Evolutionary conservation across 2,888 invertebrate genomes (phyloP).

Genomic region (Limnephilus auricula): DNA sequence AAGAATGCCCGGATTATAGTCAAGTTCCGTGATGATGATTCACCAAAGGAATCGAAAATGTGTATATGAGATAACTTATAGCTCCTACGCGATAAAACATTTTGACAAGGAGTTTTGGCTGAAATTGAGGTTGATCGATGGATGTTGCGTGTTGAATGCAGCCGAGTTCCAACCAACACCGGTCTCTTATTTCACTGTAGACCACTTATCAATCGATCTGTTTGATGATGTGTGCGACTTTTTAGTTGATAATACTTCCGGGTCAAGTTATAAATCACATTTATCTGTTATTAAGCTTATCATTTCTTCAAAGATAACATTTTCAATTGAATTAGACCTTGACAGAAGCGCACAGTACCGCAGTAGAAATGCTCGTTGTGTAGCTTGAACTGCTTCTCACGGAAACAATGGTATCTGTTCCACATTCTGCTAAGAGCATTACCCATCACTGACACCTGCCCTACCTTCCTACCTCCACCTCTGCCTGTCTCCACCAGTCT

Average conservation of each 20-base stretch:
- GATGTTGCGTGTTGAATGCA: neutral
- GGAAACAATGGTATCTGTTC: conserved; percentile 8
- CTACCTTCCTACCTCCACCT: neutral
- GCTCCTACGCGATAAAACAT: neutral
- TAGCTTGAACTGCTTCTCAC: neutral
- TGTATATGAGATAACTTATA: neutral
- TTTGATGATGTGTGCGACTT: neutral
- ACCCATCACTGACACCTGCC: neutral
- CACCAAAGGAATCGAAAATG: too few species aligned
- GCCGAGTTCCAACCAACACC: too few species aligned
- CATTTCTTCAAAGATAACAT: neutral
- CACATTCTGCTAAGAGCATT: conserved; percentile 5
- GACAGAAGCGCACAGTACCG: neutral
- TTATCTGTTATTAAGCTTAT: neutral
- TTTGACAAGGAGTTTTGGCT: too few species aligned
- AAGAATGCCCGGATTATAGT: too few species aligned
- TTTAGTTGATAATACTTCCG: neutral
- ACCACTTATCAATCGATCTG: too few species aligned
- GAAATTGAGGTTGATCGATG: neutral
- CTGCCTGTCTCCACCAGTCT: neutral
- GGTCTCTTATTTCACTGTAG: too few species aligned
- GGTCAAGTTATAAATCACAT: neutral
- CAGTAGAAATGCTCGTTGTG: neutral
- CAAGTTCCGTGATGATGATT: too few species aligned
- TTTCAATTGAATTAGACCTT: conserved; percentile 20